phyloP scores from a whole-genome alignment of 2,113 vertebrate genomes.

The Datnioides undecimradiatus region DNA sequence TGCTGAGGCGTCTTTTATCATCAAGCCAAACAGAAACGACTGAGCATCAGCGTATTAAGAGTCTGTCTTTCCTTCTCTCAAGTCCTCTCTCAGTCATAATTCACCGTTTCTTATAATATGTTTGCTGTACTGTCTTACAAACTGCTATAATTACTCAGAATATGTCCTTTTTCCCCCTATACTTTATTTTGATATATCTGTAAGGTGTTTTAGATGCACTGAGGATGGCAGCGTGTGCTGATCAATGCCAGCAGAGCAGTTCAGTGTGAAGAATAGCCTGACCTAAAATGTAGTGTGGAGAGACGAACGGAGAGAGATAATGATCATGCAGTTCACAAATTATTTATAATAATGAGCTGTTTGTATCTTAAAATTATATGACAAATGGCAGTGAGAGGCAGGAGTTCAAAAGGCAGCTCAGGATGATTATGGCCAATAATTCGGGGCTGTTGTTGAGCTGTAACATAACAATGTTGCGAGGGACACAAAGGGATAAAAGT shows the following conservation, averaged over 20 bases:
- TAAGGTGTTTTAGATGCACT: background rate
- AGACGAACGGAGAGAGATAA: slow-evolving; percentile 2
- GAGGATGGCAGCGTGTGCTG: background rate
- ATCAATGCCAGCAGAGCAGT: background rate
- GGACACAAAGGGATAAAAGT: background rate
- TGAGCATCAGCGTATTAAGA: background rate
- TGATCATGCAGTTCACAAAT: slow-evolving; percentile 1
- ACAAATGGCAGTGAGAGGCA: background rate
- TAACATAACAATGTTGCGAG: background rate
- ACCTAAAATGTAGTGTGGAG: background rate
- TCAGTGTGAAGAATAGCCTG: background rate
- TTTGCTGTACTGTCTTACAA: slow-evolving; percentile 1
- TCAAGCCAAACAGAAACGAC: background rate
- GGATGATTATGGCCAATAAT: background rate
- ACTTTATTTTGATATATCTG: background rate
- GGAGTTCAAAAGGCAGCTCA: background rate
- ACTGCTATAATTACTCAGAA: slow-evolving; percentile 10
- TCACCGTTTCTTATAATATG: background rate
- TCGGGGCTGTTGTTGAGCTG: background rate
- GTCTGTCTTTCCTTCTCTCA: background rate
- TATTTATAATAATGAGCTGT: slow-evolving; percentile 19
- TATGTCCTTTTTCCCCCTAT: background rate
- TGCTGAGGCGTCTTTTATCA: slow-evolving; percentile 8
- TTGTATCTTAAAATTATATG: slow-evolving; percentile 12
- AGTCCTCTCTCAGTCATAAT: too few relatives aligned